Base-by-base conservation (phyloP, 1,140 invertebrate species). In the Contarinia nasturtii region DNA sequence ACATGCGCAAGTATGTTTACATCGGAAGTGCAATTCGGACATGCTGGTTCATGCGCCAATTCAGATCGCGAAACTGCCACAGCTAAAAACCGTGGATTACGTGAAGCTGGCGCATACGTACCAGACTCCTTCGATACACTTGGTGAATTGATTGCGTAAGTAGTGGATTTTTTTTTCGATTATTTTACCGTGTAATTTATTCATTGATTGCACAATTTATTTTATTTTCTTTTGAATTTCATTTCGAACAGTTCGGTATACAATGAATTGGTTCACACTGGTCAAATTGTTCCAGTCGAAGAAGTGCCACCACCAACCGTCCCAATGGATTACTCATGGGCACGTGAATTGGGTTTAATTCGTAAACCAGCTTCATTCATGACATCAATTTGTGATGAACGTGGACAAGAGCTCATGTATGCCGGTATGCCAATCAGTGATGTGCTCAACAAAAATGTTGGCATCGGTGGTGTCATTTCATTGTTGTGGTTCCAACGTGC, bases 261-360 rank as follows among this genome's bases (percentile, higher is more conserved):
- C 66, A 67, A 78, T 36, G 72, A 79, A 41, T 67, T 98, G 27
- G 87, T 98, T 0, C 68, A 73, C 19, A 71, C 80, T 42, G 90
- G 90, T 27, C 73, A 74, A 1, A 89, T 99, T 54, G 74, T 88
- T 11, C 88, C 87, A 0, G 75, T 79, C 55, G 78, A 86, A 33
- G 96, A 99, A 70, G 74, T 91, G 27, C 87, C 94, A 17, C 95
- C 96, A 34, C 96, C 96, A 14, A 96, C 95, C 41, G 94, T 98
- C 21, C 95, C 95, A 1, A 98, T 99, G 95, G 95, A 98, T 64
- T 99, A 94, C 65, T 87, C 81, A 49, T 99, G 95, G 95, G 95
- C 95, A 3, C 79, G 92, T 58, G 96, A 99, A 71, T 69, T 99
- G 42, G 96, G 96, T 14, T 66, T 98, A 0, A 99, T 99, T 57